Percentiles rank a stretch among this genome's conserved stretches.
These are phyloP conservation scores for Epiblema foenella DNA, from an alignment of 2,888 invertebrate species.

Conservation along the genomic window DNA sequence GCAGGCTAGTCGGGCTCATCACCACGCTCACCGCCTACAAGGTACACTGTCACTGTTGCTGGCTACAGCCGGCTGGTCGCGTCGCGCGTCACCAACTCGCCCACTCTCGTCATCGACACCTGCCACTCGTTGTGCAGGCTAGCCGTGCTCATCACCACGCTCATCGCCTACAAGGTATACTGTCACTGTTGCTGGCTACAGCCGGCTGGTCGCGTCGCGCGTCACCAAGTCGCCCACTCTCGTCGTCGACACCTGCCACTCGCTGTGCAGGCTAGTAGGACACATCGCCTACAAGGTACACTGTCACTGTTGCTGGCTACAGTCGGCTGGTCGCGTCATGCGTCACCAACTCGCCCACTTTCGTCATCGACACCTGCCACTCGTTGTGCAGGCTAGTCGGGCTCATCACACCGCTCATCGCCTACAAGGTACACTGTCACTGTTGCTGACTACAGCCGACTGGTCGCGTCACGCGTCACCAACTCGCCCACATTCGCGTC, in stretches of 20 bases:
- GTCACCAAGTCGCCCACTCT: slow-evolving; percentile 96
- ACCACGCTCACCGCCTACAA: no score
- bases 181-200: slow-evolving; percentile 86
- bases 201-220: slow-evolving; percentile 71
- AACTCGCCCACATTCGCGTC: slow-evolving; percentile 95
- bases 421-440: slow-evolving; percentile 77
- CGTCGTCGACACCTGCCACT: slow-evolving; percentile 96
- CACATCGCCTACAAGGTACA: no score
- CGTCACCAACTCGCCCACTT: slow-evolving; percentile 95
- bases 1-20: slow-evolving; percentile 70
- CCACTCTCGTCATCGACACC: slow-evolving; percentile 95
- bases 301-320: slow-evolving; percentile 90
- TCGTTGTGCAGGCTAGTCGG: slow-evolving; percentile 89
- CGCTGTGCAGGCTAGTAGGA: slow-evolving; percentile 87
- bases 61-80: slow-evolving; percentile 91
- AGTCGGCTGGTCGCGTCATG: slow-evolving; percentile 93
- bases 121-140: slow-evolving; percentile 98
- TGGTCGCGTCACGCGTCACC: slow-evolving; percentile 94
- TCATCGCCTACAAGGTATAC: slow-evolving; percentile 63
- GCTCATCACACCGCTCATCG: no score
- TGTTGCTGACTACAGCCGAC: slow-evolving; percentile 89
- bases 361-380: slow-evolving; percentile 97
- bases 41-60: slow-evolving; percentile 87
- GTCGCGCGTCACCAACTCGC: slow-evolving; percentile 95
- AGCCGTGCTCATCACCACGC: slow-evolving; percentile 88